Percentiles rank a stretch among this genome's conserved stretches.
Conservation (phyloP, 2,113 vertebrate species). For the Phocoena sinus region DNA sequence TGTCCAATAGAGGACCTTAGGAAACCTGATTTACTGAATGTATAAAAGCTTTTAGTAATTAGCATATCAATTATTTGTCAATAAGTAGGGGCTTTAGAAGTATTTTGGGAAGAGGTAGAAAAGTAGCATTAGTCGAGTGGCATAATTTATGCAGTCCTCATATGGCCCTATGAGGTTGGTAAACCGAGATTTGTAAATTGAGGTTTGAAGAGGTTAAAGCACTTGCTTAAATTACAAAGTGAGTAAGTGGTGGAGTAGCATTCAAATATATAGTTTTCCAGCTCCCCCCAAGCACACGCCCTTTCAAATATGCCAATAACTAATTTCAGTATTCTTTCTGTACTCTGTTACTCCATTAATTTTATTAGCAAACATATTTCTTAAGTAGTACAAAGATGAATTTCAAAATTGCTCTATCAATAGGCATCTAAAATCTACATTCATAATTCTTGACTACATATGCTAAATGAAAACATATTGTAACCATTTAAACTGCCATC, state of each 20-base stretch:
- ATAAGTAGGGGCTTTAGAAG: background rate
- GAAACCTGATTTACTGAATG: background rate
- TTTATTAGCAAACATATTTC: constrained; percentile 48
- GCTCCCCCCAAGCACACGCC: background rate
- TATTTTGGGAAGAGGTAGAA: constrained; percentile 28
- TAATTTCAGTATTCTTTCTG: background rate
- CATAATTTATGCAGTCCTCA: constrained; percentile 13
- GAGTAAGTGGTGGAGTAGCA: background rate
- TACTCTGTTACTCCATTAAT: constrained; percentile 32
- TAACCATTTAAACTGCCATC: constrained; percentile 22
- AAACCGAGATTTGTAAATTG: background rate
- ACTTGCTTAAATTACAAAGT: background rate
- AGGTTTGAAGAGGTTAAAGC: background rate
- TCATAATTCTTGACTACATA: constrained; percentile 13
- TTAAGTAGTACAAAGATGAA: constrained; percentile 35
- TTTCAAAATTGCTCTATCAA: constrained; percentile 9
- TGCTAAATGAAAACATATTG: constrained; percentile 33
- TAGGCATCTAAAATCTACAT: background rate
- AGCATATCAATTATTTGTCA: constrained; percentile 14
- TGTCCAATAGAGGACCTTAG: constrained; percentile 1
- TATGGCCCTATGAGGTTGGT: background rate
- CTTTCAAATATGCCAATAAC: background rate
- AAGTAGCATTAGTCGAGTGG: background rate
- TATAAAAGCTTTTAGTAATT: constrained; percentile 3
- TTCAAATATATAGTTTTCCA: background rate